Evolutionary conservation across 1,140 invertebrate species (phyloP).

Genomic region (Dinoponera quadriceps): DNA sequence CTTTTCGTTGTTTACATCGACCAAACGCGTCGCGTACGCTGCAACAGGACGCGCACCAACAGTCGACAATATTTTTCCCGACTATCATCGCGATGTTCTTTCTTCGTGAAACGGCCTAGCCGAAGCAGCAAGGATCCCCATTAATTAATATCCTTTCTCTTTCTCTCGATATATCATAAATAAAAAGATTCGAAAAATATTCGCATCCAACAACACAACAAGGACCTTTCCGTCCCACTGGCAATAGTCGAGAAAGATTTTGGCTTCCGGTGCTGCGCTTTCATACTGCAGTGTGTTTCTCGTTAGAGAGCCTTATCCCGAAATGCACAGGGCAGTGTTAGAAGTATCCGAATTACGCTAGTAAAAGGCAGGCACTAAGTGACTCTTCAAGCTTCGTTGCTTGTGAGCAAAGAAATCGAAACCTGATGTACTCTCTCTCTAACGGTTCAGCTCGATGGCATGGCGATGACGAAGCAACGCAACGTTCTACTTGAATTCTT

Average conservation of each 20-base stretch:
- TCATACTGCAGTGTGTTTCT: conserved; percentile 9
- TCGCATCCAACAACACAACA: too few relatives aligned
- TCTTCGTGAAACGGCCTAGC: conserved; percentile 17
- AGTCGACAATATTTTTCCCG: conserved; percentile 25
- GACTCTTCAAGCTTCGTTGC: conserved; percentile 69
- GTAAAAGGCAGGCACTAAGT: conserved; percentile 79
- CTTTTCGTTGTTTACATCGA: conserved; percentile 25
- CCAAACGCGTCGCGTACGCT: not conserved
- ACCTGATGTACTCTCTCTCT: conserved; percentile 5
- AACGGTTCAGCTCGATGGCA: not conserved
- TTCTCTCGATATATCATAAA: too few relatives aligned
- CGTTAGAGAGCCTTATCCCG: conserved; percentile 24
- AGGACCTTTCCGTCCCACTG: too few relatives aligned
- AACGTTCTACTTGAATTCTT: conserved; percentile 26
- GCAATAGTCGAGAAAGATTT: too few relatives aligned
- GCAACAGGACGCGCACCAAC: not conserved
- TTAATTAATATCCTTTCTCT: too few relatives aligned
- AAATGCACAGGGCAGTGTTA: conserved; percentile 80
- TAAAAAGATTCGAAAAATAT: too few relatives aligned
- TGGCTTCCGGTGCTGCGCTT: too few relatives aligned
- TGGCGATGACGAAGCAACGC: conserved; percentile 12
- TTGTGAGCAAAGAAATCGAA: conserved; percentile 53
- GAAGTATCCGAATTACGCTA: conserved; percentile 75
- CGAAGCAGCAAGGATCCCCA: not conserved
- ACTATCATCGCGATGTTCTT: conserved; percentile 37